phyloP scores from a whole-genome alignment of 2,888 invertebrate genomes.

The Gryllus longicercus region DNA sequence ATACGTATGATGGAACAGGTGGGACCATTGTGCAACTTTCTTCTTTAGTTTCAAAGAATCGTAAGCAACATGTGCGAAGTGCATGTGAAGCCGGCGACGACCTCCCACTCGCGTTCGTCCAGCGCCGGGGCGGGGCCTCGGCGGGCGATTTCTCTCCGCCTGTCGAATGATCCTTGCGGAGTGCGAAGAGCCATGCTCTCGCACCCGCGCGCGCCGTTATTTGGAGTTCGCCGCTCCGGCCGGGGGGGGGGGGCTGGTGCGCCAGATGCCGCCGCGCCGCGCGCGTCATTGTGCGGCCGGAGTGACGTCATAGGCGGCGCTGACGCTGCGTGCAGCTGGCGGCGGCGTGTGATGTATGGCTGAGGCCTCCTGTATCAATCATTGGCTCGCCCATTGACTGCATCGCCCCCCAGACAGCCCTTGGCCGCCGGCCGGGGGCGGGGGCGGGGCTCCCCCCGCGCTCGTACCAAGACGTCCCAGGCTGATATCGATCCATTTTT shows the following conservation, averaged over 20 bases:
- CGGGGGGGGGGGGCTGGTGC: no score
- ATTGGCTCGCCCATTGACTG: not conserved
- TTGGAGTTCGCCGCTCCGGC: not conserved
- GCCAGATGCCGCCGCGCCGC: not conserved
- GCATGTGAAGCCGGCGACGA: no score
- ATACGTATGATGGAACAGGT: no score
- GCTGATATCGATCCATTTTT: constrained; percentile 1
- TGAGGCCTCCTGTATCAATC: not conserved
- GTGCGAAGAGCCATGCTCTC: no score
- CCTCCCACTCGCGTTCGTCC: no score
- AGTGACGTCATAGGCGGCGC: not conserved
- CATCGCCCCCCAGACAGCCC: constrained; percentile 3
- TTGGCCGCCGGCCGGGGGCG: not conserved
- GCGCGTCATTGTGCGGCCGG: not conserved
- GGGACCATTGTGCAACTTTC: no score
- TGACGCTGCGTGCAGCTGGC: not conserved
- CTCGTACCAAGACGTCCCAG: constrained; percentile 17
- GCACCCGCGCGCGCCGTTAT: not conserved
- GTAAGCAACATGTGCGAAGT: no score
- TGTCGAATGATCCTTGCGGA: no score
- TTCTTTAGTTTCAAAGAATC: no score
- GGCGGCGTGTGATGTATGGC: not conserved
- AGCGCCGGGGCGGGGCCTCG: no score
- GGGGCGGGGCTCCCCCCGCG: not conserved
- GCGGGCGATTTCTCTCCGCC: no score